Evolutionary conservation across 2,888 invertebrate species (phyloP).

Genomic region (Alloplasta piceator): DNA sequence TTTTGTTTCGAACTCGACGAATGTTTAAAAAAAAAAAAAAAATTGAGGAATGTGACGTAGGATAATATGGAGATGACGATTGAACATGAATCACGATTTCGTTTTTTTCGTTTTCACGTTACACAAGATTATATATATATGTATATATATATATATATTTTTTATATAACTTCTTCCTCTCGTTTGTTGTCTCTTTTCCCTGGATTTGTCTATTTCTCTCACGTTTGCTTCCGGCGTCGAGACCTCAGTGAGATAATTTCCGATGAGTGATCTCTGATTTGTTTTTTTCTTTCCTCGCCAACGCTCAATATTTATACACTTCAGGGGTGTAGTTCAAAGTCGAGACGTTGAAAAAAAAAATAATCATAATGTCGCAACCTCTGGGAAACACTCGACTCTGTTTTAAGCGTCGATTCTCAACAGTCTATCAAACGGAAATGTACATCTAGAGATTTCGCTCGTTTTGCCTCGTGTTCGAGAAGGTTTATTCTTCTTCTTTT

Average conservation of each 20-base stretch:
- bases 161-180: slow-evolving; percentile 52
- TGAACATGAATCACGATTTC: slow-evolving; percentile 50
- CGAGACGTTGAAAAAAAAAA: too few species aligned
- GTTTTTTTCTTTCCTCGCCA: not conserved
- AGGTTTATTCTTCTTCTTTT: slow-evolving; percentile 3
- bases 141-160: not conserved
- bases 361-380: slow-evolving; percentile 13
- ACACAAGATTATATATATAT: slow-evolving; percentile 62
- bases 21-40: not conserved
- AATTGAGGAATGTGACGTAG: slow-evolving; percentile 26
- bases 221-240: slow-evolving; percentile 17
- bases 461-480: slow-evolving; percentile 30
- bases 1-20: not conserved
- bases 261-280: slow-evolving; percentile 50
- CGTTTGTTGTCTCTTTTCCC: slow-evolving; percentile 27
- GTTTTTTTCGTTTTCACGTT: slow-evolving; percentile 55
- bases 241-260: slow-evolving; percentile 50
- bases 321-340: too few species aligned
- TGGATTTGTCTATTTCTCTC: slow-evolving; percentile 50
- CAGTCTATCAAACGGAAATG: slow-evolving; percentile 57
- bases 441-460: slow-evolving; percentile 28
- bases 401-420: slow-evolving; percentile 55
- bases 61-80: slow-evolving; percentile 30
- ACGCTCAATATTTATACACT: too few species aligned
- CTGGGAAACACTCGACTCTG: slow-evolving; percentile 8